A percentile compares a stretch with the other conserved stretches of the same genome.
Evolutionary conservation across 2,888 invertebrate species (phyloP).

Genomic region (Candidula unifasciata): DNA sequence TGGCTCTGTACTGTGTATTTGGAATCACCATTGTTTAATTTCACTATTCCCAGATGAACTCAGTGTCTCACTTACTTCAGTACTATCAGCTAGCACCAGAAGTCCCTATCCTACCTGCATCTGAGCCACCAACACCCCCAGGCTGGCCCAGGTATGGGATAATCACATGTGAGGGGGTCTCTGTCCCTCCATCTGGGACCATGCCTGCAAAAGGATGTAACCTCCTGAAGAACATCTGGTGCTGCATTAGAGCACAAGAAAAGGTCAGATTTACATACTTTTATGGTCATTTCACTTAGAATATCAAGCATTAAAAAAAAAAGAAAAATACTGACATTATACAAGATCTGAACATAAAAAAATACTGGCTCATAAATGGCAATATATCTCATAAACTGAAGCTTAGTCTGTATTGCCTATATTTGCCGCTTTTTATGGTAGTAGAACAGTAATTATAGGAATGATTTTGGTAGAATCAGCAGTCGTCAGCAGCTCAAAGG

Average conservation of each 20-base stretch:
- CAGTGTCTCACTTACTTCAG: slow-evolving; percentile 61
- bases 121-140: slow-evolving; percentile 49
- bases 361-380: too few relatives aligned
- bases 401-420: too few relatives aligned
- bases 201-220: slow-evolving; percentile 52
- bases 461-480: too few relatives aligned
- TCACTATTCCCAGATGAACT: slow-evolving; percentile 58
- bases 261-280: slow-evolving; percentile 53
- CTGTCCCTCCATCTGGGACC: slow-evolving; percentile 47
- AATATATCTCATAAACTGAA: too few relatives aligned
- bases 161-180: slow-evolving; percentile 66
- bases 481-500: too few relatives aligned
- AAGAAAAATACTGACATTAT: too few relatives aligned
- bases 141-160: slow-evolving; percentile 70
- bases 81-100: slow-evolving; percentile 60
- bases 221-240: slow-evolving; percentile 62
- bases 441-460: too few relatives aligned
- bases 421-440: too few relatives aligned
- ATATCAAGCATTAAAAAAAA: not conserved
- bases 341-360: too few relatives aligned
- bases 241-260: slow-evolving; percentile 67
- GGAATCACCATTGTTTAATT: not conserved
- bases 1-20: too few relatives aligned
- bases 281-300: not conserved
- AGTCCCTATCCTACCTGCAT: slow-evolving; percentile 56